These are phyloP conservation scores for Euglossa dilemma DNA, from an alignment of 1,140 invertebrate genomes.

Conservation along the genomic window DNA sequence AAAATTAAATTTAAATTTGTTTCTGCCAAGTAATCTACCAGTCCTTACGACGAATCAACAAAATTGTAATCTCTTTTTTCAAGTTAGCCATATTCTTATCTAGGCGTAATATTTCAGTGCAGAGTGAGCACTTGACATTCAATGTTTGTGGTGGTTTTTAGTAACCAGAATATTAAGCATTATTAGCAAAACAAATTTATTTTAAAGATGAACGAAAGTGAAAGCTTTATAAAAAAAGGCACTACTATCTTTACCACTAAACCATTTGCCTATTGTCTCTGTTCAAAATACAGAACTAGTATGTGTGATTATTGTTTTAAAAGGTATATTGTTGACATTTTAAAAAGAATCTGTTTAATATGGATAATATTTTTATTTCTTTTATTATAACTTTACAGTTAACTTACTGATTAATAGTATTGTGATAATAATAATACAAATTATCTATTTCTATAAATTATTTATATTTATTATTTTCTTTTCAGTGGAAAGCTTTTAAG, in stretches of 20 bases:
- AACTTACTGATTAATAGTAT: slow-evolving; percentile 15
- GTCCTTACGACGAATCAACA: no score
- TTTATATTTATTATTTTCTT: slow-evolving; percentile 29
- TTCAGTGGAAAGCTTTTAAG: slow-evolving; percentile 87
- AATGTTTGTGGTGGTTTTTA: no score
- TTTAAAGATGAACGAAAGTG: slow-evolving; percentile 51
- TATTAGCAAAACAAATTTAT: slow-evolving; percentile 20
- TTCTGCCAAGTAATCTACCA: no score
- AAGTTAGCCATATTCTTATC: no score
- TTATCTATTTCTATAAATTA: background rate
- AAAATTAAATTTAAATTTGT: no score
- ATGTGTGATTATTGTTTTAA: slow-evolving; percentile 86
- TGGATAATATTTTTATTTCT: slow-evolving; percentile 36
- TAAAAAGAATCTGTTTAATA: slow-evolving; percentile 29
- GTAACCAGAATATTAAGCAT: background rate
- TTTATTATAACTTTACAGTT: slow-evolving; percentile 9
- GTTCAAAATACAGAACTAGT: slow-evolving; percentile 83
- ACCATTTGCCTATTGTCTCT: slow-evolving; percentile 85
- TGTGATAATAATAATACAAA: slow-evolving; percentile 10
- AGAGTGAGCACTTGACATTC: no score
- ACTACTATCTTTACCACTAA: slow-evolving; percentile 83
- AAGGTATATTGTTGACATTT: slow-evolving; percentile 77
- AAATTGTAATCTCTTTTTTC: no score
- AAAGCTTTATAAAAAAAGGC: slow-evolving; percentile 77
- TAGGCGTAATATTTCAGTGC: no score